A percentile compares a stretch with the other conserved stretches of the same genome.
Conservation (phyloP, 2,797 vertebrate genomes). For the Okamejei kenojei region DNA sequence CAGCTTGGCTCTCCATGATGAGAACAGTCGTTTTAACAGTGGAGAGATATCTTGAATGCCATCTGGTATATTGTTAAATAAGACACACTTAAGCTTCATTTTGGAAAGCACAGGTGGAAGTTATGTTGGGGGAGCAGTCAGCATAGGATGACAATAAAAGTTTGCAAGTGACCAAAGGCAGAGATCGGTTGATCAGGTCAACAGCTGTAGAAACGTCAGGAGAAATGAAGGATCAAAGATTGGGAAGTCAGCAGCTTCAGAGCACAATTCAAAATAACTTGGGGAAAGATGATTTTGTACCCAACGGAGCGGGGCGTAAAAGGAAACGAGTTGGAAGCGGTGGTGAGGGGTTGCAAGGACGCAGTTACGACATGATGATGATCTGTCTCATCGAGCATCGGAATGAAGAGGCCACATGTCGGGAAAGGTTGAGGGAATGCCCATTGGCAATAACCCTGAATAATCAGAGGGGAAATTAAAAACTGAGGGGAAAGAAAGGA, state of each 20-base stretch:
- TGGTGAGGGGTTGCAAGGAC: not conserved
- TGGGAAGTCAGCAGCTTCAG: not conserved
- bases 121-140: not conserved
- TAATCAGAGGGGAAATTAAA: not conserved
- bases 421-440: not conserved
- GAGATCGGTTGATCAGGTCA: not conserved
- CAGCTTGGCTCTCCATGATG: not conserved
- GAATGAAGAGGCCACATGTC: not conserved
- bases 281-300: no score
- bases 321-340: not conserved
- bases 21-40: not conserved
- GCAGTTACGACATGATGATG: not conserved
- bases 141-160: not conserved
- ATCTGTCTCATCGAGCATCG: not conserved
- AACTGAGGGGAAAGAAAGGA: not conserved
- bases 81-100: not conserved
- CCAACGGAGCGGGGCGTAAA: not conserved
- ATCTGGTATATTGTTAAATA: not conserved
- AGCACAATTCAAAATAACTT: not conserved
- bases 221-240: not conserved
- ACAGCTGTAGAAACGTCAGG: not conserved
- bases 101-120: no score
- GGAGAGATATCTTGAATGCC: not conserved
- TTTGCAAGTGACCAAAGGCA: not conserved
- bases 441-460: not conserved